These are phyloP conservation scores for Siphlonurus alternatus DNA, from an alignment of 2,888 invertebrate genomes.

Conservation along the genomic window DNA sequence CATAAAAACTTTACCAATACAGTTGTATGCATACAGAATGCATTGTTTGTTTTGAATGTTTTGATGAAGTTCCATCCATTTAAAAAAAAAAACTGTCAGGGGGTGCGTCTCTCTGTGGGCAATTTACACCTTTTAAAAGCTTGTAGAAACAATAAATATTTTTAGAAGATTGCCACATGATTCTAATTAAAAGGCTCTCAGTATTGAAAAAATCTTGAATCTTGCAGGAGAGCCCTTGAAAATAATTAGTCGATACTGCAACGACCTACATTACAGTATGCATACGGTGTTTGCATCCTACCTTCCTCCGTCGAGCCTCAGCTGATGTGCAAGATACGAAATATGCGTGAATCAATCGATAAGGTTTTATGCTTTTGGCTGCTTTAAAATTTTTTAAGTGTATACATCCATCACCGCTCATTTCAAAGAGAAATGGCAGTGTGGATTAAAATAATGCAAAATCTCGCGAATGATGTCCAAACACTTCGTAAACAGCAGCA, in stretches of 20 bases:
- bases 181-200: too few relatives aligned
- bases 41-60: too few relatives aligned
- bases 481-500: neutral
- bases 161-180: too few relatives aligned
- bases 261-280: neutral
- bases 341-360: constrained; percentile 66
- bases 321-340: constrained; percentile 68
- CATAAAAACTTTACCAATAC: too few relatives aligned
- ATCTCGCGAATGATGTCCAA: neutral
- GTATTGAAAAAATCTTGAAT: too few relatives aligned
- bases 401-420: constrained; percentile 56
- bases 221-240: too few relatives aligned
- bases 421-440: constrained; percentile 20
- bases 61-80: too few relatives aligned
- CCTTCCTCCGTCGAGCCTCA: constrained; percentile 71
- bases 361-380: constrained; percentile 53
- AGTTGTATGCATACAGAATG: too few relatives aligned
- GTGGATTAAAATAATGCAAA: neutral
- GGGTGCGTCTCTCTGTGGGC: too few relatives aligned
- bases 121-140: too few relatives aligned
- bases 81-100: too few relatives aligned
- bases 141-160: too few relatives aligned
- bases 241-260: neutral
- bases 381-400: constrained; percentile 67
- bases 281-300: constrained; percentile 22